Evolutionary conservation across 2,888 invertebrate genomes (phyloP).

Genomic region (Caenorhabditis sp.): DNA sequence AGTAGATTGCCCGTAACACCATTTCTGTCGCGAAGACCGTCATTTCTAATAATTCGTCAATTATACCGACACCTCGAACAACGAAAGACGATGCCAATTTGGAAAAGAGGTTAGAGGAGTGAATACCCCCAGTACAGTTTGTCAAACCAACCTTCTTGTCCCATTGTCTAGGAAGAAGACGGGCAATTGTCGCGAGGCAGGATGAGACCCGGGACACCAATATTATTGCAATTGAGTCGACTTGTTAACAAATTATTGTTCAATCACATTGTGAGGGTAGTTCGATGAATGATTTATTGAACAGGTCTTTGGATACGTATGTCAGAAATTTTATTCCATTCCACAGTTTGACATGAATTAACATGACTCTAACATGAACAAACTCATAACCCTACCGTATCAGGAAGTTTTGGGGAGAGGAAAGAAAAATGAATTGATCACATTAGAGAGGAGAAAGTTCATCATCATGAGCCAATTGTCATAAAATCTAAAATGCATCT

Average conservation of each 20-base stretch:
- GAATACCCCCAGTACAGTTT: constrained; percentile 32
- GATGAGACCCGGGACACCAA: constrained; percentile 8
- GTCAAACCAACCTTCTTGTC: constrained; percentile 55
- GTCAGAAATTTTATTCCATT: constrained; percentile 26
- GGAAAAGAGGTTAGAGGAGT: constrained; percentile 49
- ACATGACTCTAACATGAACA: background rate
- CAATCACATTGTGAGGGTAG: constrained; percentile 56
- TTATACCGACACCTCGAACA: constrained; percentile 60
- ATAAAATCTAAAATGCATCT: constrained; percentile 59
- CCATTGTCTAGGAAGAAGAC: constrained; percentile 51
- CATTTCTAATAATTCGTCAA: constrained; percentile 62
- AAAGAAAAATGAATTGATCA: background rate
- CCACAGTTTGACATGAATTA: constrained; percentile 20
- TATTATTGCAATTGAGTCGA: constrained; percentile 62
- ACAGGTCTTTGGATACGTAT: constrained; percentile 45
- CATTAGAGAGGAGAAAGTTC: constrained; percentile 35
- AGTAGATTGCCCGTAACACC: constrained; percentile 65
- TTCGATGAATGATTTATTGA: constrained; percentile 57
- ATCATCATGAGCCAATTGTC: constrained; percentile 19
- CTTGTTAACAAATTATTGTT: constrained; percentile 62
- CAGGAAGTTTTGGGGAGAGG: background rate
- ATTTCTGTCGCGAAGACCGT: constrained; percentile 43
- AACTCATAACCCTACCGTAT: constrained; percentile 49
- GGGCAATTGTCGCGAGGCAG: constrained; percentile 33
- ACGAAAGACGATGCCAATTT: constrained; percentile 53